Evolutionary conservation across 2,797 vertebrate genomes (phyloP).

Genomic region (Limnodromus scolopaceus): DNA sequence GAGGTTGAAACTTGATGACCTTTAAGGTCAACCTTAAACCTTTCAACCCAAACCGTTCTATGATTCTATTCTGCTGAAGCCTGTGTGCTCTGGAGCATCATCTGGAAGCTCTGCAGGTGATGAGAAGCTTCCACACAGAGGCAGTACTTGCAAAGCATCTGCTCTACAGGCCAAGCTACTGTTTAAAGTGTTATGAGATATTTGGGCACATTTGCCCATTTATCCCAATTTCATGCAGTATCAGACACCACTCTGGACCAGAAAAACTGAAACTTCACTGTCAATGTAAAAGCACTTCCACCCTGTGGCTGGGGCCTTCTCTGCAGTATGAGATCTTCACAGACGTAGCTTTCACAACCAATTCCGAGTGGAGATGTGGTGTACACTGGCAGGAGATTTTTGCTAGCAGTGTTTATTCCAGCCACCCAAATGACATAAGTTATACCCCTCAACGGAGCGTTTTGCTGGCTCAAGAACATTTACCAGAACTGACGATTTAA

Average conservation of each 20-base stretch:
- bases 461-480: background rate
- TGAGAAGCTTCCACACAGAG: background rate
- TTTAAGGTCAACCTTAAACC: no score
- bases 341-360: background rate
- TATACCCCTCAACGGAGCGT: background rate
- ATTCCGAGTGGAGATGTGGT: background rate
- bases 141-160: background rate
- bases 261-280: background rate
- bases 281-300: background rate
- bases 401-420: background rate
- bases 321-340: background rate
- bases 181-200: background rate
- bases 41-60: no score
- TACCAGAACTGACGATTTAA: background rate
- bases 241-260: background rate
- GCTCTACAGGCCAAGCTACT: background rate
- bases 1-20: no score
- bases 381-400: background rate
- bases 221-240: background rate
- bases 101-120: background rate
- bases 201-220: background rate
- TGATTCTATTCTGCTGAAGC: background rate
- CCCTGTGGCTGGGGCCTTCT: background rate
- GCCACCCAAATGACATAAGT: background rate
- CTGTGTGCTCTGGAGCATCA: fast-evolving